These are phyloP conservation scores for Irena cyanogastra DNA, from an alignment of 2,113 vertebrate species.

Conservation along the genomic window DNA sequence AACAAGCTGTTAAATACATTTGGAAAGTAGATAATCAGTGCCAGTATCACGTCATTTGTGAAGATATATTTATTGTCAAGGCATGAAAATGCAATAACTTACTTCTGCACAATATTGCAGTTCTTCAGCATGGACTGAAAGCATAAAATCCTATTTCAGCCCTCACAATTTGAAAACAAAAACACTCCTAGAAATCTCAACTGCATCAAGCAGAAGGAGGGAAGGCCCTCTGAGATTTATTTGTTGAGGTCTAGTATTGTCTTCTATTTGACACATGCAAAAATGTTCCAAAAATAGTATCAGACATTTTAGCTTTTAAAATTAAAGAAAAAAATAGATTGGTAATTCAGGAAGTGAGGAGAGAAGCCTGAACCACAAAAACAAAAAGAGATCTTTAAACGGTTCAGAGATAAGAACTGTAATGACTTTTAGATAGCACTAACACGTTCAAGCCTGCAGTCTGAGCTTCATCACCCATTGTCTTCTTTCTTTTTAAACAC, in stretches of 20 bases:
- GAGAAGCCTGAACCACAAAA: neutral
- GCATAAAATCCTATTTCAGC: neutral
- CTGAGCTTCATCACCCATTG: neutral
- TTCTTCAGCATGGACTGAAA: neutral
- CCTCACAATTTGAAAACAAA: neutral
- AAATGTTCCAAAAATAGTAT: neutral
- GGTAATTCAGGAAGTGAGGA: neutral
- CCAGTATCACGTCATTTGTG: neutral
- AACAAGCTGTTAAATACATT: constrained; percentile 28
- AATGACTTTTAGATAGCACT: neutral
- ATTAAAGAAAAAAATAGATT: neutral
- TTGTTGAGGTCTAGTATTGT: neutral
- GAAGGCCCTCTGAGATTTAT: neutral
- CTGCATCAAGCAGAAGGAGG: neutral
- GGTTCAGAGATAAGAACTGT: neutral
- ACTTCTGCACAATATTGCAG: neutral
- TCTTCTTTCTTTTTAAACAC: neutral
- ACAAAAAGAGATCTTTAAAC: neutral
- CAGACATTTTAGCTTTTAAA: neutral
- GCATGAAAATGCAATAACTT: neutral
- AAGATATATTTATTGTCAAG: neutral
- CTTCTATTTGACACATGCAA: neutral
- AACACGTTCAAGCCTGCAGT: neutral
- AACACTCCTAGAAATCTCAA: neutral
- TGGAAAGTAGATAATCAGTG: neutral